phyloP scores from a whole-genome alignment of 1,140 invertebrate genomes.

The Cataglyphis hispanica region DNA sequence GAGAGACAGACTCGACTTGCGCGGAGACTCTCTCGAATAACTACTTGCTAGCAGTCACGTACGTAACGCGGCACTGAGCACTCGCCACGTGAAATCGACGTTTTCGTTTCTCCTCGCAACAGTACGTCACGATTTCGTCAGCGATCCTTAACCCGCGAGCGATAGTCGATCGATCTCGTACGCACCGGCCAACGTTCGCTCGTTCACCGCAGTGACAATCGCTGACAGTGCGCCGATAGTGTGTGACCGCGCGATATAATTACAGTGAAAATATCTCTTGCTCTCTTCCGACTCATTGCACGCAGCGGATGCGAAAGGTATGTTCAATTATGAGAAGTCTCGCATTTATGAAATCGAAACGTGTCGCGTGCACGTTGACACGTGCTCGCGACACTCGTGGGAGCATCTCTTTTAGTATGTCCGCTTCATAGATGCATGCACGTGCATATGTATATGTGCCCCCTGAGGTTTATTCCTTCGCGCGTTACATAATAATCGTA shows the following conservation, averaged over 20 bases:
- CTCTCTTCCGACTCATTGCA: neutral
- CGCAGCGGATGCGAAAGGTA: constrained; percentile 21
- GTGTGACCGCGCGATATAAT: neutral
- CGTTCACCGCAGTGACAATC: neutral
- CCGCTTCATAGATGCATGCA: neutral
- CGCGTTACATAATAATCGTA: constrained; percentile 33
- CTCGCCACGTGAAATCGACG: constrained; percentile 39
- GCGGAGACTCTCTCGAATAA: constrained; percentile 57
- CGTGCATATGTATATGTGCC: neutral
- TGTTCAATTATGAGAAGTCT: neutral
- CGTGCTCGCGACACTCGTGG: constrained; percentile 11
- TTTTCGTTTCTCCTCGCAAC: constrained; percentile 60
- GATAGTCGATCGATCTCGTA: neutral
- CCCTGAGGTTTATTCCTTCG: constrained; percentile 27
- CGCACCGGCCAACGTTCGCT: neutral
- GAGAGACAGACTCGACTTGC: constrained; percentile 47
- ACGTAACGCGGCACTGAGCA: constrained; percentile 60
- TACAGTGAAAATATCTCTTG: constrained; percentile 6
- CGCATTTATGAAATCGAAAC: neutral
- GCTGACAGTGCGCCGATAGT: neutral
- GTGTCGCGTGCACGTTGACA: neutral
- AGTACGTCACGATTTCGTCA: constrained; percentile 65
- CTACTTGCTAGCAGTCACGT: constrained; percentile 69
- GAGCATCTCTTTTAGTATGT: neutral
- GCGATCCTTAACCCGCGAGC: neutral